Conservation (phyloP, 1,140 invertebrate species). For the Papilio glaucus region DNA sequence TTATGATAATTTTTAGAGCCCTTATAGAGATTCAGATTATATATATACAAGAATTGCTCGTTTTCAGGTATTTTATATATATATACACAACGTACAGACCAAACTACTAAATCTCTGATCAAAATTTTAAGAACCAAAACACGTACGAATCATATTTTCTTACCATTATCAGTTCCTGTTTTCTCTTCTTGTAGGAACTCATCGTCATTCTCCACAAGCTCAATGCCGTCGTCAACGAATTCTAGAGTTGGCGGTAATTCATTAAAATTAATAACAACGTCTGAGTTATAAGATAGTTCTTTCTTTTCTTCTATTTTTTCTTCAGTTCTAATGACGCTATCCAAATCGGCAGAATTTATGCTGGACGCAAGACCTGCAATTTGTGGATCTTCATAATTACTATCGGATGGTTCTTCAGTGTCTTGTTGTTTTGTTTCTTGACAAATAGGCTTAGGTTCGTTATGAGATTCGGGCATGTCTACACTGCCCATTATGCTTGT, state of each 20-base stretch:
- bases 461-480: slow-evolving; percentile 27
- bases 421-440: not conserved
- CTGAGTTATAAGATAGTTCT: not conserved
- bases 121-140: not conserved
- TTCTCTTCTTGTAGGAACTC: slow-evolving; percentile 51
- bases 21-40: too few species aligned
- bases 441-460: slow-evolving; percentile 17
- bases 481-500: slow-evolving; percentile 41
- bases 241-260: slow-evolving; percentile 40
- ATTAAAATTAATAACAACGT: not conserved
- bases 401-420: not conserved
- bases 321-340: not conserved
- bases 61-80: too few species aligned
- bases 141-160: slow-evolving; percentile 40
- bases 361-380: not conserved
- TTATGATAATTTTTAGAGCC: too few species aligned
- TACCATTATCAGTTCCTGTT: not conserved
- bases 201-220: slow-evolving; percentile 64
- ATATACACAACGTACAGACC: too few species aligned
- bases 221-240: slow-evolving; percentile 61
- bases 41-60: too few species aligned
- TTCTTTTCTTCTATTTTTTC: not conserved
- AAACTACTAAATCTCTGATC: too few species aligned
- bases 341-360: not conserved
- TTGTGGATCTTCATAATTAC: not conserved